A percentile compares a stretch with the other conserved stretches of the same genome.
Evolutionary conservation across 2,888 invertebrate genomes (phyloP).

Genomic region (Chouioia cunea): DNA sequence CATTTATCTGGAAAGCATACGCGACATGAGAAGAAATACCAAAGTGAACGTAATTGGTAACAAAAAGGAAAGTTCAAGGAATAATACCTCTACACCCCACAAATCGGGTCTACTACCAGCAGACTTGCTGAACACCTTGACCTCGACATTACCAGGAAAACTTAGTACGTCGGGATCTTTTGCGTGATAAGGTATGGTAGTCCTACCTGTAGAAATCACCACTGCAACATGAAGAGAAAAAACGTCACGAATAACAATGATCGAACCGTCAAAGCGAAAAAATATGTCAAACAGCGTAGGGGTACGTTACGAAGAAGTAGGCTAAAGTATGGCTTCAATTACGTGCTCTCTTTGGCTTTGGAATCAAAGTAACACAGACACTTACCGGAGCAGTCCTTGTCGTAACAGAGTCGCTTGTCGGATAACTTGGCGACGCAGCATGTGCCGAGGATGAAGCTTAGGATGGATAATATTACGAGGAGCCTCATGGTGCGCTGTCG

Average conservation of each 20-base stretch:
- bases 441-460: slow-evolving; percentile 10
- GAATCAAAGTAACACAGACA: background rate
- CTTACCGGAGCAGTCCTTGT: slow-evolving; percentile 80
- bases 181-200: slow-evolving; percentile 73
- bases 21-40: slow-evolving; percentile 11
- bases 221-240: slow-evolving; percentile 65
- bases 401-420: slow-evolving; percentile 79
- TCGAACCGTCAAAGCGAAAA: background rate
- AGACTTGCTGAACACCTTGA: slow-evolving; percentile 79
- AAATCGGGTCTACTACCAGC: slow-evolving; percentile 74
- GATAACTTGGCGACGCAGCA: slow-evolving; percentile 67
- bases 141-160: slow-evolving; percentile 72
- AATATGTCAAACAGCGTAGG: slow-evolving; percentile 45
- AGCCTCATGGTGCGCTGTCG: background rate
- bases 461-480: slow-evolving; percentile 6
- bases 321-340: slow-evolving; percentile 63
- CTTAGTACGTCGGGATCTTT: slow-evolving; percentile 73
- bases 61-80: background rate
- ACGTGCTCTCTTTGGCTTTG: background rate
- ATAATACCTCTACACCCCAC: slow-evolving; percentile 76
- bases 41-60: background rate
- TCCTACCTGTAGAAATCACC: slow-evolving; percentile 75
- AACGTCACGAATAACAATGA: background rate
- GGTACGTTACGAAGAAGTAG: slow-evolving; percentile 43
- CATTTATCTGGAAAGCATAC: slow-evolving; percentile 70